phyloP scores from a whole-genome alignment of 2,797 vertebrate genomes.

The Clangula hyemalis region DNA sequence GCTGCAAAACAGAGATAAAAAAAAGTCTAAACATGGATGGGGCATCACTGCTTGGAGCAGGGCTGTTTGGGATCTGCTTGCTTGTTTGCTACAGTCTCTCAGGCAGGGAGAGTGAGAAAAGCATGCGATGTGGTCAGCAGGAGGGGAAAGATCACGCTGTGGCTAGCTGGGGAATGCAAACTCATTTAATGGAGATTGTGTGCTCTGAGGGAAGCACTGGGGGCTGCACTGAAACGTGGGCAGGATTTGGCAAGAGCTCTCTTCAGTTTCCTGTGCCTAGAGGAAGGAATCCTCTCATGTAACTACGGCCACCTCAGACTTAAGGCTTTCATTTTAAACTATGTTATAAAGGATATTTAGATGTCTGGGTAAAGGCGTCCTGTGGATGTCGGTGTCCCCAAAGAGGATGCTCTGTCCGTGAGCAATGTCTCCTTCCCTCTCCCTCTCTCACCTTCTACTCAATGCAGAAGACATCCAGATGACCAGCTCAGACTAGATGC shows the following conservation, averaged over 20 bases:
- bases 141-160: rapidly evolving
- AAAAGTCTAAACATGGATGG: background rate
- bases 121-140: background rate
- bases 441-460: background rate
- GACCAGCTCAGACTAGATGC: background rate
- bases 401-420: background rate
- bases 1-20: background rate
- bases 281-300: no score
- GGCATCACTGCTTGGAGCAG: background rate
- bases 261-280: background rate
- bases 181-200: background rate
- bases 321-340: no score
- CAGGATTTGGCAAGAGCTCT: background rate
- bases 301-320: no score
- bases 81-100: background rate
- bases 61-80: background rate
- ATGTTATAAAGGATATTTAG: background rate
- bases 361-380: background rate
- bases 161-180: background rate
- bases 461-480: background rate
- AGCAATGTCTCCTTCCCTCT: background rate
- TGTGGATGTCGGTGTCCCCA: background rate
- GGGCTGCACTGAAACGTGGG: background rate
- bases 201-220: background rate
- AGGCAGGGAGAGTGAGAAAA: background rate